Conservation (phyloP, 2,113 vertebrate species). For the Apodemus speciosus region DNA sequence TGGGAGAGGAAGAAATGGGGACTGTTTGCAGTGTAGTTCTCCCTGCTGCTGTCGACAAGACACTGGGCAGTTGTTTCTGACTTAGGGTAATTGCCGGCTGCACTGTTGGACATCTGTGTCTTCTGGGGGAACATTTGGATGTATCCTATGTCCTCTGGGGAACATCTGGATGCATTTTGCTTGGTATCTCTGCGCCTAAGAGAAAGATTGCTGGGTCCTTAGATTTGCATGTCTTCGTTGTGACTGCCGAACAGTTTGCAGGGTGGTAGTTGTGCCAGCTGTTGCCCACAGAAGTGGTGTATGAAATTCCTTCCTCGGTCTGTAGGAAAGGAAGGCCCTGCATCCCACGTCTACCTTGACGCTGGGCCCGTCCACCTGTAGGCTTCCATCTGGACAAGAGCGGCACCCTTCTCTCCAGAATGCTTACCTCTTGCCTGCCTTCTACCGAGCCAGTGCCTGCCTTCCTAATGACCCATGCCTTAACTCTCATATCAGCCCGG, state of each 20-base stretch:
- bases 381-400: neutral
- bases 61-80: neutral
- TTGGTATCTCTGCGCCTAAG: neutral
- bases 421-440: neutral
- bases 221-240: neutral
- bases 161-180: neutral
- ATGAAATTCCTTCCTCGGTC: neutral
- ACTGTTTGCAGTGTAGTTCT: rapidly evolving
- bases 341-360: neutral
- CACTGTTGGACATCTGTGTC: neutral
- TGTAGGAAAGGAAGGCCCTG: neutral
- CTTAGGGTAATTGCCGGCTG: neutral
- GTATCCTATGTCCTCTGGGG: neutral
- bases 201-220: neutral
- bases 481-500: neutral
- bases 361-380: neutral
- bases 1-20: neutral
- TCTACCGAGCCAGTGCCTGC: neutral
- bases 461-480: neutral
- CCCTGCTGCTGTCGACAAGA: neutral
- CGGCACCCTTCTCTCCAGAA: neutral
- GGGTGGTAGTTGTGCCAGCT: neutral
- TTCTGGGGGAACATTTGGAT: neutral
- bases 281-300: neutral
- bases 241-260: neutral